Evolutionary conservation across 2,113 vertebrate genomes (phyloP).

Genomic region (Heterochromis multidens): DNA sequence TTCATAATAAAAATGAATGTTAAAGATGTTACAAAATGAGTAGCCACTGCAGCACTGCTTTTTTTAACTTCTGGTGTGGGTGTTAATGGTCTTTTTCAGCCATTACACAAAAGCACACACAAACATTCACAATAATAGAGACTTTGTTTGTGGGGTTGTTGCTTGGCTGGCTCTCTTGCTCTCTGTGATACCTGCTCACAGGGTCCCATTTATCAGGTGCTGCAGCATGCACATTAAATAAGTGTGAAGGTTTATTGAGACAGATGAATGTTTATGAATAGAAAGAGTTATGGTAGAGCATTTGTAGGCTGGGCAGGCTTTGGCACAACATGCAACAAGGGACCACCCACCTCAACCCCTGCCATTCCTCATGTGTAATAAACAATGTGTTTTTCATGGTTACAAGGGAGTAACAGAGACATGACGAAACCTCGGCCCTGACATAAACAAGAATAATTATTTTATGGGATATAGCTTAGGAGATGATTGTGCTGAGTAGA

Average conservation of each 20-base stretch:
- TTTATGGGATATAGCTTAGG: background rate
- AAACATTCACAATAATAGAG: background rate
- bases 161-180: background rate
- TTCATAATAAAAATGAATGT: background rate
- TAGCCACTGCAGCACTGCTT: background rate
- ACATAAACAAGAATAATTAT: background rate
- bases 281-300: background rate
- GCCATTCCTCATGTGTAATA: background rate
- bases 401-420: background rate
- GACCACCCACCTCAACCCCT: background rate
- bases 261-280: slow-evolving; percentile 23
- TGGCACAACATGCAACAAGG: background rate
- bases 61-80: background rate
- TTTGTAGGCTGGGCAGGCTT: slow-evolving; percentile 10
- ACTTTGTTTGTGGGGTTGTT: background rate
- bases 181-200: background rate
- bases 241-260: background rate
- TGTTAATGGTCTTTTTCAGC: background rate
- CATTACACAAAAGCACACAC: background rate
- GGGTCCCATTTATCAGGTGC: background rate
- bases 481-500: background rate
- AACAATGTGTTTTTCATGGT: background rate
- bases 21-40: background rate
- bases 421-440: background rate
- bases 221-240: background rate